These are phyloP conservation scores for Coracopsis vasa DNA, from an alignment of 2,113 vertebrate genomes.

Conservation along the genomic window DNA sequence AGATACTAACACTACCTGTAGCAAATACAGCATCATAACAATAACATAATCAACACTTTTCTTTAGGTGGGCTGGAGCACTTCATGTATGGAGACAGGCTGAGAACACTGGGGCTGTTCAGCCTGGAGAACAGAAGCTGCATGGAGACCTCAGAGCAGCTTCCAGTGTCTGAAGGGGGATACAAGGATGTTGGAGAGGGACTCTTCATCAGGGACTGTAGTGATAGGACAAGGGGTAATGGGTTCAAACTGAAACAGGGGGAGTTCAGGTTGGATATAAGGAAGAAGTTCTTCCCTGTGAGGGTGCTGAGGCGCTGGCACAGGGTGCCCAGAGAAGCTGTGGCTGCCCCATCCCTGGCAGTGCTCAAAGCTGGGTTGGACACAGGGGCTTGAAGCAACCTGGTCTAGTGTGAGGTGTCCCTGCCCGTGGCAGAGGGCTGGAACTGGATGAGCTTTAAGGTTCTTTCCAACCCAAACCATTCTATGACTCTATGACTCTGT, in stretches of 20 bases:
- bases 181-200: background rate
- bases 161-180: background rate
- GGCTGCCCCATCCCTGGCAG: background rate
- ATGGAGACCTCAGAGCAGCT: background rate
- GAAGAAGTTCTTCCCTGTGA: background rate
- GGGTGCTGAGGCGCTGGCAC: background rate
- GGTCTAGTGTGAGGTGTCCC: background rate
- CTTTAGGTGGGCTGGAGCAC: background rate
- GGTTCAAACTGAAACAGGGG: background rate
- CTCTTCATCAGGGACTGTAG: background rate
- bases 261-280: background rate
- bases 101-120: background rate
- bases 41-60: background rate
- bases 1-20: background rate
- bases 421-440: background rate
- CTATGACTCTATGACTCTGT: accelerated
- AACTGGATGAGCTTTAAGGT: background rate
- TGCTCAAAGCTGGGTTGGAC: background rate
- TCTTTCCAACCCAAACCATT: background rate
- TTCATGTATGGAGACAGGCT: background rate
- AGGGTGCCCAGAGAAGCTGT: background rate
- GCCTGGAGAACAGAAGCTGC: background rate
- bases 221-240: background rate
- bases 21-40: background rate
- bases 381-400: background rate